Base-by-base conservation (phyloP, 2,113 vertebrate species). In the Meleagris gallopavo region DNA sequence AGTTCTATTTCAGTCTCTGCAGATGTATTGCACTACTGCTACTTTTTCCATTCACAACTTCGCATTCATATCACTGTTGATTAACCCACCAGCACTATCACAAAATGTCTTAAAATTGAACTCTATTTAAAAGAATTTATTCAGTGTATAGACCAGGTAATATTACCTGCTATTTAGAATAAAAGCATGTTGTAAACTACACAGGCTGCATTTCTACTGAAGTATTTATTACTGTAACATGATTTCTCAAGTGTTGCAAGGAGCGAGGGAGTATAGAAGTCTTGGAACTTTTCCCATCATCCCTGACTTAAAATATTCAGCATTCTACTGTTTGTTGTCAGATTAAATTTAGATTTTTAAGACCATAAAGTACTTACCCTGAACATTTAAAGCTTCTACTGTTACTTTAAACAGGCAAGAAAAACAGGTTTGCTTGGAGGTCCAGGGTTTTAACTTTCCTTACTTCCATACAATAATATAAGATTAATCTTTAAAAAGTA, bases 401-500 rank as follows among this genome's bases (percentile, higher is more conserved):
- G 13, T 11, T 29, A 4, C 69, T 57, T 41, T 58, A 38, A 72
- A 30, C 4, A n/a, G 25, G 41, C 4, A 66, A 64, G 29, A 40
- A 80, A 91, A 93, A 40, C 8, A 45, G 22, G 8, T 11, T 58
- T 64, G 4, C 30, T 45, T 52, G 32, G 19, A 64, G 13, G 5
- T 4, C 6, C 7, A 41, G 11, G 19, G 4, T 13, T 90, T 64
- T 9, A 4, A n/a, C 7, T 32, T 57, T 64, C 12, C 4, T 43
- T 18, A 20, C 22, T 19, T 80, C n/a, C 43, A 67, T 6, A 16
- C 36, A 12, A 6, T 38, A 60, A 22, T 40, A 41, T 0, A 3
- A 9, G 0, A 3, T 21, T 3, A 0, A 16, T 20, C 69, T 73
- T 58, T 57, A 5, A 13, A 18, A 71, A 82, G 32, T 1, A n/a